Evolutionary conservation across 2,113 vertebrate genomes (phyloP).

Genomic region (Oryzias woworae): DNA sequence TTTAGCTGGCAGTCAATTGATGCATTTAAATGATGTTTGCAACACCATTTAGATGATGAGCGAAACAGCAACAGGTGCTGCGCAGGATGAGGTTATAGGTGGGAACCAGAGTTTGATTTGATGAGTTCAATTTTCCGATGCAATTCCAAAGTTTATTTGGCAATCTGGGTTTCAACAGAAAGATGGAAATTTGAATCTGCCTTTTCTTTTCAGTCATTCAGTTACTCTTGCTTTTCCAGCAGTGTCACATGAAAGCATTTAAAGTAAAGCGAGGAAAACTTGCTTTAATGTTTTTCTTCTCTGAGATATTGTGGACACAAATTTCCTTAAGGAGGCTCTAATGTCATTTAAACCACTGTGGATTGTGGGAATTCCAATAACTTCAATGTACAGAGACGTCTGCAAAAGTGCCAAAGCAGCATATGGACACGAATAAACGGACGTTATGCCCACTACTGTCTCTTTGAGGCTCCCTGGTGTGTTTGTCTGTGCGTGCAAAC

Average conservation of each 20-base stretch:
- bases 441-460: conserved; percentile 12
- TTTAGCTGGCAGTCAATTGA: conserved; percentile 8
- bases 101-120: conserved; percentile 39
- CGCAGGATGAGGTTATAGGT: conserved; percentile 21
- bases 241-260: conserved; percentile 49
- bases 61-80: conserved; percentile 58
- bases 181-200: conserved; percentile 49
- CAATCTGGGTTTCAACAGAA: conserved; percentile 63
- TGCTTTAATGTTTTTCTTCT: conserved; percentile 44
- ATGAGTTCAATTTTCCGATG: conserved; percentile 46
- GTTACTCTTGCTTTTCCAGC: conserved; percentile 38
- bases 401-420: conserved; percentile 40
- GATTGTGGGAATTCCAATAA: conserved; percentile 36
- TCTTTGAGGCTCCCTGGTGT: conserved; percentile 18
- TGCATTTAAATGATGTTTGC: background rate
- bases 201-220: conserved; percentile 15
- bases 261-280: conserved; percentile 45
- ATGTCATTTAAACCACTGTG: conserved; percentile 31
- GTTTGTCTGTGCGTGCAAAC: conserved; percentile 33
- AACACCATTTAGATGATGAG: conserved; percentile 24
- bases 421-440: conserved; percentile 16
- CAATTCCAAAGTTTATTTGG: conserved; percentile 63
- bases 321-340: conserved; percentile 60
- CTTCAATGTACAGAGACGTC: conserved; percentile 43
- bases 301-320: conserved; percentile 52